A percentile compares a stretch with the other conserved stretches of the same genome.
Conservation (phyloP, 2,797 vertebrate genomes). For the Halcyon chelicuti region DNA sequence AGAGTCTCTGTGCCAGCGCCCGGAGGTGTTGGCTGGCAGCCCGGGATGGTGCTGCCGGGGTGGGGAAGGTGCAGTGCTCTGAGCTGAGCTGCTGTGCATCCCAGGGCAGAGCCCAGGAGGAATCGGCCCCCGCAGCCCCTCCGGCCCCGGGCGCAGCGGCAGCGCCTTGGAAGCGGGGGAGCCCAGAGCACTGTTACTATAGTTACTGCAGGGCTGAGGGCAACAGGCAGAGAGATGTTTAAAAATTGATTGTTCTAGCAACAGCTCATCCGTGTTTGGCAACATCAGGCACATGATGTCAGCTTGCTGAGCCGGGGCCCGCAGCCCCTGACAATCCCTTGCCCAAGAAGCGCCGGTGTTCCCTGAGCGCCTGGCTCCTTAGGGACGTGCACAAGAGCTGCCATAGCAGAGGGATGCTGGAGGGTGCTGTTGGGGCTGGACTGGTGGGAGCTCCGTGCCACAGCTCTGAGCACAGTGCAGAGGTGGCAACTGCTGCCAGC, state of each 20-base stretch:
- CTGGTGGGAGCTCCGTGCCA: background rate
- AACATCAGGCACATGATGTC: conserved; percentile 32
- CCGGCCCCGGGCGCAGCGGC: background rate
- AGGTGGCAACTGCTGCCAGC: background rate
- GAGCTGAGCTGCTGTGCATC: background rate
- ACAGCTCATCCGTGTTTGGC: conserved; percentile 41
- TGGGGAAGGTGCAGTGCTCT: background rate
- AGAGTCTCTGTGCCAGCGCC: background rate
- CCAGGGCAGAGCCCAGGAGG: background rate
- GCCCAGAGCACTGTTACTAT: conserved; percentile 65
- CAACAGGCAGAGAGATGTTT: conserved; percentile 46
- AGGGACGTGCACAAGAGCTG: background rate
- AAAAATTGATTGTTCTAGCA: conserved; percentile 64
- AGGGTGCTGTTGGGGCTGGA: background rate
- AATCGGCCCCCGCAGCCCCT: background rate
- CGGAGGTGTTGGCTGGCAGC: background rate
- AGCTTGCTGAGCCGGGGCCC: background rate
- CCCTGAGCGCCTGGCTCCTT: background rate
- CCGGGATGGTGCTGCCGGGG: fast-evolving
- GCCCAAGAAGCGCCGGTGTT: background rate
- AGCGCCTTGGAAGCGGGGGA: conserved; percentile 40
- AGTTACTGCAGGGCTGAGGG: conserved; percentile 64
- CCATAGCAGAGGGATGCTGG: fast-evolving
- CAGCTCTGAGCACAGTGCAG: background rate
- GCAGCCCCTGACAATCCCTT: background rate